Evolutionary conservation across 2,888 invertebrate species (phyloP).

Genomic region (Chaetoderma sp.): DNA sequence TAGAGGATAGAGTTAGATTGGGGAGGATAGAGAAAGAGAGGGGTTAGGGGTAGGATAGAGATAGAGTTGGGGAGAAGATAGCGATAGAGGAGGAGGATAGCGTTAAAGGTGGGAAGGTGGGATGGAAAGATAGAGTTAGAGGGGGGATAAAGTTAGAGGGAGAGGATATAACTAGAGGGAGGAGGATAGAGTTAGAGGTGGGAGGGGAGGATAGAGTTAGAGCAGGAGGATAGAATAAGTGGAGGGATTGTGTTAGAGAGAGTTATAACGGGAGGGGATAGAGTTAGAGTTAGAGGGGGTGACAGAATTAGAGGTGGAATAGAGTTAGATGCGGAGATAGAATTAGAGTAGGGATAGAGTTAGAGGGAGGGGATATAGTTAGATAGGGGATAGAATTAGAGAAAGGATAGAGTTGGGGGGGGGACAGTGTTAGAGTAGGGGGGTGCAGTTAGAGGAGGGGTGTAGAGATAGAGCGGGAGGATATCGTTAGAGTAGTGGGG

Average conservation of each 20-base stretch:
- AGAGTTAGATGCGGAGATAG: background rate
- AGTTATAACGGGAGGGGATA: background rate
- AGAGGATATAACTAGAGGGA: background rate
- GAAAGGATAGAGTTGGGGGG: background rate
- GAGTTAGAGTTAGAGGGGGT: background rate
- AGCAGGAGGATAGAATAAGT: background rate
- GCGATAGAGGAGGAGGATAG: background rate
- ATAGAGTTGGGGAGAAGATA: background rate
- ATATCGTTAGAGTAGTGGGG: background rate
- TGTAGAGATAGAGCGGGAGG: conserved; percentile 12
- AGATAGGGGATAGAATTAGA: background rate
- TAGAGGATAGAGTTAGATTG: background rate
- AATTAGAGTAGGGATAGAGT: background rate
- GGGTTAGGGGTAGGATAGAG: background rate
- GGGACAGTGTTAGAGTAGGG: background rate
- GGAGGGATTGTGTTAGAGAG: no score
- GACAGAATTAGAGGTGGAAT: no score
- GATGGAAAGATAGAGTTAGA: conserved; percentile 3
- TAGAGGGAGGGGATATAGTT: background rate
- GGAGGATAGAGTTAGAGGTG: no score
- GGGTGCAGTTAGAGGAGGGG: conserved; percentile 3
- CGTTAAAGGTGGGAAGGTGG: conserved; percentile 4
- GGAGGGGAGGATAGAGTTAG: background rate
- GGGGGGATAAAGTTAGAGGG: conserved; percentile 10
- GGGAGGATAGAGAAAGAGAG: background rate